Percentiles rank a stretch among this genome's conserved stretches.
phyloP scores from a whole-genome alignment of 1,140 invertebrate genomes.

The Harpegnathos saltator region DNA sequence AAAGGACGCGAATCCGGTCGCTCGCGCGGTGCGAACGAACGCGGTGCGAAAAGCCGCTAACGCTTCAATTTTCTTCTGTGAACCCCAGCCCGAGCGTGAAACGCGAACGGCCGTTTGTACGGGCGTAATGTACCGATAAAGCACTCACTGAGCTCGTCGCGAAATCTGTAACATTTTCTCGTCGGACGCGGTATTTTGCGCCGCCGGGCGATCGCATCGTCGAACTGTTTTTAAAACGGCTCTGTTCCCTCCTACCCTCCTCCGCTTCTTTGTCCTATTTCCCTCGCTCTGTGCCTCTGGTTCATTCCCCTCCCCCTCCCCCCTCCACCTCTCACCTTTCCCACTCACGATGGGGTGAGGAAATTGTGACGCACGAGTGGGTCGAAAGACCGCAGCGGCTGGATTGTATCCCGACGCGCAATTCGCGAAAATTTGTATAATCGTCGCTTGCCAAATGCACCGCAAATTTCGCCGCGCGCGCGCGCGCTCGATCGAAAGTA shows the following conservation, averaged over 20 bases:
- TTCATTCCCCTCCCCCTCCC: too few species aligned
- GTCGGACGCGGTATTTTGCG: constrained; percentile 26
- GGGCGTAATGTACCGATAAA: constrained; percentile 41
- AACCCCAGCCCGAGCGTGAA: constrained; percentile 36
- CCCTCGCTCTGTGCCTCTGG: too few species aligned
- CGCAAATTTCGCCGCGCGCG: constrained; percentile 34
- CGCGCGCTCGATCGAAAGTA: background rate
- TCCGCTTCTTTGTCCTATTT: too few species aligned
- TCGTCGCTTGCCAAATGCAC: constrained; percentile 77
- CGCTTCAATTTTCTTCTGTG: constrained; percentile 57
- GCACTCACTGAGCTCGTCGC: constrained; percentile 11
- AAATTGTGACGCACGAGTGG: constrained; percentile 78
- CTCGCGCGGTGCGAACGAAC: background rate
- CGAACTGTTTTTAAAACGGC: constrained; percentile 64
- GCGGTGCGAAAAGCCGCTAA: constrained; percentile 47
- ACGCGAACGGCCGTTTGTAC: constrained; percentile 42
- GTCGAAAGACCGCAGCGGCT: constrained; percentile 69
- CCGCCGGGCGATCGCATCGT: background rate
- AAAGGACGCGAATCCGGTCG: constrained; percentile 8
- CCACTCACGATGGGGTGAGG: too few species aligned
- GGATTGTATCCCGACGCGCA: constrained; percentile 22
- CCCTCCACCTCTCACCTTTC: too few species aligned
- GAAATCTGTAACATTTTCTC: constrained; percentile 52
- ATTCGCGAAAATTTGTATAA: constrained; percentile 75
- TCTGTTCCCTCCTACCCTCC: too few species aligned